Base-by-base conservation (phyloP, 1,140 invertebrate genomes). In the Cydia fagiglandana region DNA sequence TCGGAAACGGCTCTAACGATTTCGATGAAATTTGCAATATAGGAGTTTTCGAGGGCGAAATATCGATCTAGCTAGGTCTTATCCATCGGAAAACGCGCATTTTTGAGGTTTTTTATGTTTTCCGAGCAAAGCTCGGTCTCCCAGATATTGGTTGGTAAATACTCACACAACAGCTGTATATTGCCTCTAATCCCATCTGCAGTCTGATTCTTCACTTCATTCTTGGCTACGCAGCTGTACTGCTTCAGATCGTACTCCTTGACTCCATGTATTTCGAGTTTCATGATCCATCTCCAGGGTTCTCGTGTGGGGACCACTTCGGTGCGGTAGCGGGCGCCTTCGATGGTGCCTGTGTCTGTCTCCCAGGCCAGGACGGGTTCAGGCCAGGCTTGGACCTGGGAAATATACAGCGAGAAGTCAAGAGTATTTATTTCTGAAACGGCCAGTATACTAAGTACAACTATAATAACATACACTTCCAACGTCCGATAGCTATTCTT, bases 311-410 rank as follows among this genome's bases (percentile, higher is more conserved):
- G 94, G 64, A 90, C 90, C 75, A 95, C 94, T 73, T 95, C 94
- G 12, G 95, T 95, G 76, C 94, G 93, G 86, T 96, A 96, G 83
- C 97, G 96, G 2, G 95, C 93, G 17, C 94, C 94, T 86, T 96
- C 95, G 0, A 97, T 84, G 7, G 97, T 94, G 73, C 95, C 94
- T n/a, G 96, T 96, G 77, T 97, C 96, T 45, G 95, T 94, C 84
- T 98, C 96, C 98, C 98, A 99, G 83, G 97, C 97, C 73, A 95
- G 95, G 1, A 98, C 94, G 0, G 97, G 96, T 81, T 97, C 96
- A 0, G 98, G 98, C 88, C 96, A 98, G 0, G 97, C 97, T 90
- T 98, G 97, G 0, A 98, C 95, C 94, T 94, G 77, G 12, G 34
- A 75, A 77, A 24, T 24, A 24, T 2, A 2, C 2, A 24, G 24